A percentile compares a stretch with the other conserved stretches of the same genome.
These are phyloP conservation scores for Turdus rufiventris DNA, from an alignment of 2,113 vertebrate genomes.

Conservation along the genomic window DNA sequence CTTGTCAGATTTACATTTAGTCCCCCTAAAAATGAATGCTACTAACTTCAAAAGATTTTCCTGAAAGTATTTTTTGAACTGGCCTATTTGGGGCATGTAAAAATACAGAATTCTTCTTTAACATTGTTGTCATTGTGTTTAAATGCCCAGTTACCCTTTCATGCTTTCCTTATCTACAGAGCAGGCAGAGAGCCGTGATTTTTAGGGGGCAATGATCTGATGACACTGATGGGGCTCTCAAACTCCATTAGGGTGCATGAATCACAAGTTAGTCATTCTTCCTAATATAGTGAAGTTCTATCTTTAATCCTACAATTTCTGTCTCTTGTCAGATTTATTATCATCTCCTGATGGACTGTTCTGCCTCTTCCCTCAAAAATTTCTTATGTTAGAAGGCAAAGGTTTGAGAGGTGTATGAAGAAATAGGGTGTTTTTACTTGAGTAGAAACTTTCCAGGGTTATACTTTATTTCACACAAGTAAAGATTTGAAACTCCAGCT, in stretches of 20 bases:
- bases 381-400: neutral
- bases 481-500: neutral
- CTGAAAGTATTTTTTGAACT: neutral
- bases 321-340: constrained; percentile 7
- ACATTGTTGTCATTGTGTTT: neutral
- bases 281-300: constrained; percentile 20
- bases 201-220: neutral
- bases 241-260: constrained; percentile 4
- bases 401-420: neutral
- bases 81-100: neutral
- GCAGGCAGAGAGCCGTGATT: neutral
- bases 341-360: neutral
- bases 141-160: neutral
- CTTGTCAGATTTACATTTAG: neutral
- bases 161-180: neutral
- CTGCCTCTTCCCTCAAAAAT: neutral
- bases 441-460: neutral
- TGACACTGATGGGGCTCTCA: constrained; percentile 12
- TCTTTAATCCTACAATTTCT: constrained; percentile 10
- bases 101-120: neutral
- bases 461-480: neutral
- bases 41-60: neutral
- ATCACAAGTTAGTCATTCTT: constrained; percentile 33
- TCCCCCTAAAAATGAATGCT: neutral
- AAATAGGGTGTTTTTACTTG: neutral